phyloP scores from a whole-genome alignment of 1,140 invertebrate species.

The Sinella curviseta region DNA sequence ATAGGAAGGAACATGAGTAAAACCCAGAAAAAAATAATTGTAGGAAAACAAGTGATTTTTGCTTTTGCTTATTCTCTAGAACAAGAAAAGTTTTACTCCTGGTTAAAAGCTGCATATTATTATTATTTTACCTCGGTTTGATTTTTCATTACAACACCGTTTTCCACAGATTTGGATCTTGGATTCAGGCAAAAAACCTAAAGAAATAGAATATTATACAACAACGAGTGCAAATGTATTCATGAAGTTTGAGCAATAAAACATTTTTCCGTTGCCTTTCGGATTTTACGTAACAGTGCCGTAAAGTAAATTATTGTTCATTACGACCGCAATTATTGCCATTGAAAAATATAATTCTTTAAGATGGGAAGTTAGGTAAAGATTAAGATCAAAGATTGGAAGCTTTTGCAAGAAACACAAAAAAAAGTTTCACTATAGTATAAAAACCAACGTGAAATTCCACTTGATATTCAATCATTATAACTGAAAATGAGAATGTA shows the following conservation, averaged over 20 bases:
- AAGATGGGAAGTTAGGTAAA: neutral
- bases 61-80: too few relatives aligned
- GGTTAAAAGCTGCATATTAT: neutral
- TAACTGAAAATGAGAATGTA: too few relatives aligned
- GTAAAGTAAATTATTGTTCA: neutral
- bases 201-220: too few relatives aligned
- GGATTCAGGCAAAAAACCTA: neutral
- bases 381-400: neutral
- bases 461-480: too few relatives aligned
- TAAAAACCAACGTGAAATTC: too few relatives aligned
- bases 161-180: neutral
- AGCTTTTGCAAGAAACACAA: neutral
- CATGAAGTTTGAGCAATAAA: neutral
- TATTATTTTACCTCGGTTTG: neutral
- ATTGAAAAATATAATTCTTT: neutral
- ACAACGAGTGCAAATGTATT: neutral
- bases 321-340: too few relatives aligned
- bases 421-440: too few relatives aligned
- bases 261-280: neutral
- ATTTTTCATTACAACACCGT: neutral
- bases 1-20: too few relatives aligned
- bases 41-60: too few relatives aligned
- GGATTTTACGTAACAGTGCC: neutral
- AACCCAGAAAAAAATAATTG: too few relatives aligned
- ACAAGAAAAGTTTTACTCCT: too few relatives aligned